Evolutionary conservation across 2,888 invertebrate species (phyloP).

Genomic region (Helicoverpa assulta): DNA sequence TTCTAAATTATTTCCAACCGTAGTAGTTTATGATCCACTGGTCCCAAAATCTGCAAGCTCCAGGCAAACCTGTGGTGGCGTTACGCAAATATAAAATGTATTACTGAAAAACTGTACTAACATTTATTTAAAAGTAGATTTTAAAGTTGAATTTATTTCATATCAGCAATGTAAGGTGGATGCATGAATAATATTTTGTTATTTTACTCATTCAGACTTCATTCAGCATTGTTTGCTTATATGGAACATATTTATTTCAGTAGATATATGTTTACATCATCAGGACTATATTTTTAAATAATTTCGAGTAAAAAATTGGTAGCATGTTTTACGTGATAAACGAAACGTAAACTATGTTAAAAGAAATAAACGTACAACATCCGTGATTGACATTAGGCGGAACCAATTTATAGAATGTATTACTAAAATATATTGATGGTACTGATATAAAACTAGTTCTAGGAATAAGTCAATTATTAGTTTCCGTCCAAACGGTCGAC

Average conservation of each 20-base stretch:
- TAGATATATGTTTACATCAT: not conserved
- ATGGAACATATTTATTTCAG: conserved; percentile 9
- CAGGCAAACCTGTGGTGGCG: conserved; percentile 16
- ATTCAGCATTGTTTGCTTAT: conserved; percentile 9
- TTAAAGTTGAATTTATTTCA: conserved; percentile 32
- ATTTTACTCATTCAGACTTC: not conserved
- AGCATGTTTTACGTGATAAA: not conserved
- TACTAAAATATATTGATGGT: too few species aligned
- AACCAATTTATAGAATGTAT: conserved; percentile 4
- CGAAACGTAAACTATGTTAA: conserved; percentile 2
- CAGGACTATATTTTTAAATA: conserved; percentile 11
- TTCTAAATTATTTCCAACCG: conserved; percentile 1
- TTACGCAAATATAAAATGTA: conserved; percentile 25
- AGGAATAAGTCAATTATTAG: conserved; percentile 5
- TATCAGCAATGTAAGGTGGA: conserved; percentile 22
- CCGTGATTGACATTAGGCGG: conserved; percentile 13
- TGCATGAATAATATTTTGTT: conserved; percentile 30
- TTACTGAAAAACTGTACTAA: conserved; percentile 20
- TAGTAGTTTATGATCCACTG: conserved; percentile 26
- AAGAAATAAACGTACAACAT: conserved; percentile 1
- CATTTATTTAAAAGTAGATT: conserved; percentile 41
- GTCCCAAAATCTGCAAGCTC: conserved; percentile 19
- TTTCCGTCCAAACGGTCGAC: conserved; percentile 1
- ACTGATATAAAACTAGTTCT: not conserved
- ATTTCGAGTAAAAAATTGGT: conserved; percentile 14